A percentile compares a stretch with the other conserved stretches of the same genome.
These are phyloP conservation scores for Mactra quadrangularis DNA, from an alignment of 1,140 invertebrate species.

Conservation along the genomic window DNA sequence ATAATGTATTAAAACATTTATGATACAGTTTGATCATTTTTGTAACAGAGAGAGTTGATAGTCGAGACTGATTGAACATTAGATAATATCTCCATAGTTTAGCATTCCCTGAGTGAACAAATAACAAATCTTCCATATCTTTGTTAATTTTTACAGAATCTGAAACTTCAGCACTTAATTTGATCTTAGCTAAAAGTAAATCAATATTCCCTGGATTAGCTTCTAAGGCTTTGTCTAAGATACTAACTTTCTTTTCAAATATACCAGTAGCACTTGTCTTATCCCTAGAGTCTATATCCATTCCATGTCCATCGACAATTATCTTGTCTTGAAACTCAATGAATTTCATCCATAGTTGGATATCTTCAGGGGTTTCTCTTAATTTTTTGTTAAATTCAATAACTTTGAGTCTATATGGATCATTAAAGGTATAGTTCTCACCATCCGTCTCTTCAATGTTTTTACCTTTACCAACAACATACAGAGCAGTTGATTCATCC, in stretches of 20 bases:
- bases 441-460: neutral
- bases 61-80: constrained; percentile 79
- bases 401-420: constrained; percentile 68
- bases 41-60: constrained; percentile 81
- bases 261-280: constrained; percentile 61
- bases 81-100: constrained; percentile 84
- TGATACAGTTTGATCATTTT: constrained; percentile 80
- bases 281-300: constrained; percentile 37
- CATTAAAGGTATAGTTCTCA: constrained; percentile 8
- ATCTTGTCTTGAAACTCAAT: constrained; percentile 83
- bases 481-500: constrained; percentile 69
- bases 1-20: constrained; percentile 81
- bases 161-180: constrained; percentile 80
- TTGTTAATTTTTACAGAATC: constrained; percentile 80
- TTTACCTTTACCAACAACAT: constrained; percentile 71
- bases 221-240: constrained; percentile 84
- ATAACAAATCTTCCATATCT: constrained; percentile 84
- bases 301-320: constrained; percentile 33
- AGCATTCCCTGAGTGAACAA: constrained; percentile 82
- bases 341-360: constrained; percentile 84
- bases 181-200: constrained; percentile 81
- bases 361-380: constrained; percentile 80
- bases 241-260: constrained; percentile 84
- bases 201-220: constrained; percentile 82
- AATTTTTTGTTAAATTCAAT: constrained; percentile 82